A percentile compares a stretch with the other conserved stretches of the same genome.
Evolutionary conservation across 2,888 invertebrate species (phyloP).

Genomic region (Cheilosia impressa): DNA sequence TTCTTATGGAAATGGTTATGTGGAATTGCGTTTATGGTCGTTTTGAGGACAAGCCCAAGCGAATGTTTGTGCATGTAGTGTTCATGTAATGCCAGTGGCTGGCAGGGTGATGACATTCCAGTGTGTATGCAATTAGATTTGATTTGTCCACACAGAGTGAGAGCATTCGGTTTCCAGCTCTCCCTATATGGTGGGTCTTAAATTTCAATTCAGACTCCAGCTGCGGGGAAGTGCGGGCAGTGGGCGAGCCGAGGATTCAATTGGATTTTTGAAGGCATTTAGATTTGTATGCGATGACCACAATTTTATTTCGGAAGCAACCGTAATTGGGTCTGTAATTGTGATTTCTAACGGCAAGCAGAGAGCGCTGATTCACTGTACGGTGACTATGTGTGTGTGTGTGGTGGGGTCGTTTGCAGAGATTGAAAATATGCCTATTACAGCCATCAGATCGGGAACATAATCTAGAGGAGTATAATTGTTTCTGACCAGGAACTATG

Average conservation of each 20-base stretch:
- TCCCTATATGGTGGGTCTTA: conserved; percentile 54
- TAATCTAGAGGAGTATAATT: too few species aligned
- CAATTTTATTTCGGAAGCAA: conserved; percentile 72
- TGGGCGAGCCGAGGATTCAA: conserved; percentile 32
- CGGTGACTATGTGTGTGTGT: not conserved
- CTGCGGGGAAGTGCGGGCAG: not conserved
- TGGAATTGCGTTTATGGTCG: conserved; percentile 70
- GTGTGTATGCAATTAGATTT: conserved; percentile 74
- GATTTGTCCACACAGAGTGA: conserved; percentile 69
- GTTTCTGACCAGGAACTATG: too few species aligned
- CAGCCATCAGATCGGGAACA: too few species aligned
- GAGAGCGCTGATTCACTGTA: not conserved
- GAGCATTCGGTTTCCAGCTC: conserved; percentile 37
- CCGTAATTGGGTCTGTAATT: conserved; percentile 74
- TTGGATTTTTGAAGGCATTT: conserved; percentile 67
- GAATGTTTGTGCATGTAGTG: conserved; percentile 39
- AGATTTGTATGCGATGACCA: conserved; percentile 71
- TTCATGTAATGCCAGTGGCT: conserved; percentile 42
- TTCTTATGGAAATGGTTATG: conserved; percentile 73
- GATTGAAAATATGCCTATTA: too few species aligned
- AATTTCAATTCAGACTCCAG: conserved; percentile 62
- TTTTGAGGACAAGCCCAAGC: conserved; percentile 49
- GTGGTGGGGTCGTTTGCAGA: not conserved
- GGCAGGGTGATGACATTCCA: conserved; percentile 72
- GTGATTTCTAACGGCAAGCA: conserved; percentile 59